A percentile compares a stretch with the other conserved stretches of the same genome.
These are phyloP conservation scores for Oreortyx pictus DNA, from an alignment of 2,797 vertebrate genomes.

Conservation along the genomic window DNA sequence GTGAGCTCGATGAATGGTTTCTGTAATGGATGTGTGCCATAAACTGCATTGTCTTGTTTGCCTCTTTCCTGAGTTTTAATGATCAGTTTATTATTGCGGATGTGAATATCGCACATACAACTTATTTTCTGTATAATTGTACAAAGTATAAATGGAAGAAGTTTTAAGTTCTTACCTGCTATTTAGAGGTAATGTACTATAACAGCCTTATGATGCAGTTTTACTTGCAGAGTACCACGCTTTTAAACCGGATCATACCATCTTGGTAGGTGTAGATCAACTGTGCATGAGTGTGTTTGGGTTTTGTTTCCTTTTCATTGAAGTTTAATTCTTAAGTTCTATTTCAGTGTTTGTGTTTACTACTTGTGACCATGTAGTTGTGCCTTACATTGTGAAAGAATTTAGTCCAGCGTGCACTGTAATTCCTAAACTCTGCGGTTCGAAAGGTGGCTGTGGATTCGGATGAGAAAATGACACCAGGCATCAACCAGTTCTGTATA, in stretches of 20 bases:
- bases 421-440: constrained; percentile 72
- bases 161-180: constrained; percentile 64
- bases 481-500: constrained; percentile 67
- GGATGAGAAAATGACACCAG: constrained; percentile 55
- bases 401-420: constrained; percentile 77
- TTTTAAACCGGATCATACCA: constrained; percentile 78
- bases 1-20: constrained; percentile 66
- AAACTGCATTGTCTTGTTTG: constrained; percentile 70
- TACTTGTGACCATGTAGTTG: constrained; percentile 84
- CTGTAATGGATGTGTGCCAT: constrained; percentile 64
- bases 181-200: constrained; percentile 72
- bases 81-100: constrained; percentile 74
- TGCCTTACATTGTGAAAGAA: constrained; percentile 86
- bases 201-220: constrained; percentile 61
- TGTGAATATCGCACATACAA: constrained; percentile 80
- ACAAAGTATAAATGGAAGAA: constrained; percentile 73
- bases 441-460: constrained; percentile 70
- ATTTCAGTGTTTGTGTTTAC: constrained; percentile 79
- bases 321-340: constrained; percentile 63
- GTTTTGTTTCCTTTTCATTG: constrained; percentile 50
- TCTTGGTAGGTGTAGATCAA: constrained; percentile 74
- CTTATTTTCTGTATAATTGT: constrained; percentile 80
- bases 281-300: constrained; percentile 81
- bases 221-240: constrained; percentile 73
- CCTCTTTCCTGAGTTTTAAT: constrained; percentile 71